Base-by-base conservation (phyloP, 2,113 vertebrate species). In the Trogon surrucura region DNA sequence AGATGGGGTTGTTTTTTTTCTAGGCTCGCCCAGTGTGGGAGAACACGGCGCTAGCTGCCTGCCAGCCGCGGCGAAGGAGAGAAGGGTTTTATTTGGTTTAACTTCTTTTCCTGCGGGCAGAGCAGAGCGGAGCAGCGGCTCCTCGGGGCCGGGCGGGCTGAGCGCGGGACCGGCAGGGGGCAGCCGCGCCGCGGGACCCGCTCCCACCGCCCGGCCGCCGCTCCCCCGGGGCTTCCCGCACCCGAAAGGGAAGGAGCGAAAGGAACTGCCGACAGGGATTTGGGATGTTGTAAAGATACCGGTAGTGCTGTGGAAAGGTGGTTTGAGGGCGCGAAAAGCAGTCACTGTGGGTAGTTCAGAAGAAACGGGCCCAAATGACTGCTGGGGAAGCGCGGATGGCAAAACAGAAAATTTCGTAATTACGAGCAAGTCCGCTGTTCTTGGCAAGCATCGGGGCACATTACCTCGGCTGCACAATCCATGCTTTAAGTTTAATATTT, bases 1-100 rank as follows among this genome's bases (percentile, higher is more conserved):
- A 20, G 57, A 9, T 16, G 41, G 41, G 10, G 41, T 41, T 41
- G 41, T 10, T n/a, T 9, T 4, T 25, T 56, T 51, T 18, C 26
- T 73, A 9, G 34, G 22, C 66, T 56, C 3, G 1, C 14, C 0
- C 22, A 0, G 16, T 0, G 13, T 0, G 14, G 36, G 30, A 9
- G 3, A 30, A 4, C n/a, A 1, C 25, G 14, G 3, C 34, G 2
- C 2, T 23, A 11, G 25, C 1, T 10, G 19, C 2, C 1, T 16
- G 74, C 30, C 32, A 11, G 9, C 13, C n/a, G 1, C 41, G 12
- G 84, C 21, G 5, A 22, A 32, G 38, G 18, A 34, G 29, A 61
- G 30, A 2, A 38, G 25, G 51, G 11, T 23, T 82, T 34, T 14
- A 4, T 21, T 71, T 29, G 5, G 4, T 56, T 36, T 2, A 16